Evolutionary conservation across 1,140 invertebrate genomes (phyloP), one percentile per base, ranked within the genome.

Genomic region (Sycophaga agraensis): DNA sequence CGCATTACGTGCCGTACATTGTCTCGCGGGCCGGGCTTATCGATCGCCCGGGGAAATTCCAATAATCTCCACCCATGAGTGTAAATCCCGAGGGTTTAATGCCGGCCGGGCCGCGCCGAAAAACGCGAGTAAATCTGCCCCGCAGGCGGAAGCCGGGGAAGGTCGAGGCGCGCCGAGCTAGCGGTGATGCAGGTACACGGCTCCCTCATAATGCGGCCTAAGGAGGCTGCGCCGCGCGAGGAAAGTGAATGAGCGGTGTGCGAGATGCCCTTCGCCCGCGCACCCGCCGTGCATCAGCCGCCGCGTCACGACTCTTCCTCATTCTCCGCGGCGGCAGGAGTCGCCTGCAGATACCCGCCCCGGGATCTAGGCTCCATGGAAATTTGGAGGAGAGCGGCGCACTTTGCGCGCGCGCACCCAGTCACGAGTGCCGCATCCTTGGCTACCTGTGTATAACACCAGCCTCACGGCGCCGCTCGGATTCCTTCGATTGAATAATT

Each of bases 221-320:
- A n/a, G n/a, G n/a, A n/a, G n/a, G n/a, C n/a, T n/a, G n/a, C n/a
- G n/a, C n/a, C n/a, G n/a, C n/a, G n/a, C n/a, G n/a, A 46, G 21
- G 46, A 48, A 39, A 48, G 55, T 16, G 54, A 57, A 45, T 48
- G 43, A 22, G 40, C 6, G 55, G 3, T 19, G 42, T 19, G 31
- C 17, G 7, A 28, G 39, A 17, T 45, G 53, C 40, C 28, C 54
- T 56, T 56, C 54, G 54, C 9, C 31, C 39, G 39, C 11, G 11
- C 28, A 11, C 5, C 5, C 28, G 12, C 53, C n/a, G 37, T 31
- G 53, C 19, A 24, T 42, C 42, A 17, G 24, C 34, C 49, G 5
- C 28, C 5, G 5, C 43, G 43, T 58, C 55, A 49, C 55, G 55
- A 58, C 45, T 58, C 55, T 58, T 58, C 55, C 55, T 58, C 55